Conservation (phyloP, 1,140 invertebrate species). For the Cephus cinctus region DNA sequence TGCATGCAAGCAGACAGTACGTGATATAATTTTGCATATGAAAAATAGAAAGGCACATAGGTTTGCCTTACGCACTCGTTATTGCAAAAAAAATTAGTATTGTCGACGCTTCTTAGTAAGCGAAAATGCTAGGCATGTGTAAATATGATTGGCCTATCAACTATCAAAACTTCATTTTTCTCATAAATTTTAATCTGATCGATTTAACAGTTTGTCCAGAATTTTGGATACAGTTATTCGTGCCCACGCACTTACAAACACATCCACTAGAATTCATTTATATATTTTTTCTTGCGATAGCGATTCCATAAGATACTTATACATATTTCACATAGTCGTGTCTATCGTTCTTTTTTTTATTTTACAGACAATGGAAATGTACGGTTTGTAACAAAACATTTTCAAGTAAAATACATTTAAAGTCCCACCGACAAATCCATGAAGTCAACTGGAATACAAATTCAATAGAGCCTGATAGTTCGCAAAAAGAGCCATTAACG, state of each 20-base stretch:
- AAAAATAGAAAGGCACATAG: background rate
- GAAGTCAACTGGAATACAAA: conserved; percentile 20
- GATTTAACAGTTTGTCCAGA: too few species aligned
- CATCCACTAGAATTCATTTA: too few species aligned
- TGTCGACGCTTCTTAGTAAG: background rate
- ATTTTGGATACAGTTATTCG: too few species aligned
- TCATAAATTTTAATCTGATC: background rate
- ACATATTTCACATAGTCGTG: too few species aligned
- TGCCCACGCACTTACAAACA: too few species aligned
- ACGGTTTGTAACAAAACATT: conserved; percentile 25
- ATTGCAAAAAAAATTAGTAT: too few species aligned
- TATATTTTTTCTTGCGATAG: too few species aligned
- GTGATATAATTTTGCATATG: conserved; percentile 8
- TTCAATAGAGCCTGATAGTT: conserved; percentile 20
- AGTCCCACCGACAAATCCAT: conserved; percentile 26
- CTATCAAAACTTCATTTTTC: background rate
- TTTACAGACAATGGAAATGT: conserved; percentile 26
- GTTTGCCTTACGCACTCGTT: too few species aligned
- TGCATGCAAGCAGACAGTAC: conserved; percentile 38
- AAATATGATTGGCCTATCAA: too few species aligned
- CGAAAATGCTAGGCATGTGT: too few species aligned
- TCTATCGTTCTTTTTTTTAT: too few species aligned
- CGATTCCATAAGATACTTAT: too few species aligned
- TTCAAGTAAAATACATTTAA: conserved; percentile 23
- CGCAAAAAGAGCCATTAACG: conserved; percentile 18